A percentile compares a stretch with the other conserved stretches of the same genome.
phyloP scores from a whole-genome alignment of 2,113 vertebrate genomes.

The Nipponia nippon region DNA sequence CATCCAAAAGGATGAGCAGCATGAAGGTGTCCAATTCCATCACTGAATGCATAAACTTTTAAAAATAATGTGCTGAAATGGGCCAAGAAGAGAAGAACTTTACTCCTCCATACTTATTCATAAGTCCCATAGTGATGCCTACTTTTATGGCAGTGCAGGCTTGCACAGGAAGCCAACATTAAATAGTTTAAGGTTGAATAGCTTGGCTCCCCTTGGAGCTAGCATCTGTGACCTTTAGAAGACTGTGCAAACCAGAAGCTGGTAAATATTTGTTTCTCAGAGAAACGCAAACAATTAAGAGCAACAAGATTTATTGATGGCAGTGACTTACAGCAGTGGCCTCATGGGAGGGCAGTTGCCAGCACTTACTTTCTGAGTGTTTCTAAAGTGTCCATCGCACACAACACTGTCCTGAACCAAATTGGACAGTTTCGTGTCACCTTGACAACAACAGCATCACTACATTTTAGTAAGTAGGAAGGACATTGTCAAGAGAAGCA shows the following conservation, averaged over 20 bases:
- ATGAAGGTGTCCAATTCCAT: neutral
- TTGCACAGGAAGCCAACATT: neutral
- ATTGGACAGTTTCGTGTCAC: neutral
- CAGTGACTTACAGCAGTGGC: neutral
- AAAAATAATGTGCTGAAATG: neutral
- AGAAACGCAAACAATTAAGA: constrained; percentile 27
- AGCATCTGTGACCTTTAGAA: constrained; percentile 29
- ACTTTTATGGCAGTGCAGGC: neutral
- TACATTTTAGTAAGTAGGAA: neutral
- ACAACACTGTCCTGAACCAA: neutral
- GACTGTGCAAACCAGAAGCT: neutral
- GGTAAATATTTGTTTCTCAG: constrained; percentile 36
- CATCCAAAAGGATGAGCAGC: neutral
- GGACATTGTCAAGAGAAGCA: neutral
- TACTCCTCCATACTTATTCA: neutral
- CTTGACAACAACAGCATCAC: neutral
- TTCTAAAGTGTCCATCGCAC: neutral
- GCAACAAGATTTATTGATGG: neutral
- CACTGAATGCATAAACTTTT: neutral
- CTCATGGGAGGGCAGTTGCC: neutral
- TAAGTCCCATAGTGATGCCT: neutral
- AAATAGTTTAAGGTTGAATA: constrained; percentile 17
- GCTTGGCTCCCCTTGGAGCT: constrained; percentile 12
- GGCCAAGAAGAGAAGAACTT: neutral
- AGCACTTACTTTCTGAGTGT: neutral